These are phyloP conservation scores for Ia io DNA, from an alignment of 2,113 vertebrate species.

Conservation along the genomic window DNA sequence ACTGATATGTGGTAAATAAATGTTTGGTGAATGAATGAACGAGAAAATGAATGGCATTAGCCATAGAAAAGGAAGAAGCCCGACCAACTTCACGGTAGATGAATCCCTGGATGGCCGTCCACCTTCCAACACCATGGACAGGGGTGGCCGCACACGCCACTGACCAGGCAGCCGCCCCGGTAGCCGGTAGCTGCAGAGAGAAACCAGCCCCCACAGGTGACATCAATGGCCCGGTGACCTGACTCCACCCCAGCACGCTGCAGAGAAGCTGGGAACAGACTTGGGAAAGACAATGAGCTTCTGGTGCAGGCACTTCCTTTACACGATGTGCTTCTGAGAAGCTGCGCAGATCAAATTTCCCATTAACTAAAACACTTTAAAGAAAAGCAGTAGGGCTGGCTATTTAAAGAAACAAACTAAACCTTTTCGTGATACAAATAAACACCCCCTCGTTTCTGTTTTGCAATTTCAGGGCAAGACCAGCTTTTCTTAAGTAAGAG, in stretches of 20 bases:
- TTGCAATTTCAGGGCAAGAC: constrained; percentile 48
- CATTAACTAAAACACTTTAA: constrained; percentile 50
- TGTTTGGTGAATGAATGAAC: neutral
- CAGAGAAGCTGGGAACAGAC: neutral
- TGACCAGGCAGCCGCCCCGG: neutral
- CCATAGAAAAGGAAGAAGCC: neutral
- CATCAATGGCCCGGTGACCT: neutral
- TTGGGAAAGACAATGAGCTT: neutral
- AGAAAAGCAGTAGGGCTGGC: constrained; percentile 24
- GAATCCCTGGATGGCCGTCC: neutral
- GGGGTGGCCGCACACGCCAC: too few species aligned
- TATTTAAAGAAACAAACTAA: constrained; percentile 73
- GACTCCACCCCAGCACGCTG: accelerated
- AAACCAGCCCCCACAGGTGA: neutral
- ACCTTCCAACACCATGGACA: neutral
- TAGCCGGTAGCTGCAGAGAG: neutral
- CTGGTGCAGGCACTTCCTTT: neutral
- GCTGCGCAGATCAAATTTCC: constrained; percentile 37
- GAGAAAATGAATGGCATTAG: neutral
- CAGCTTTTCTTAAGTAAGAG: constrained; percentile 42
- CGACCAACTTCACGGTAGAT: accelerated
- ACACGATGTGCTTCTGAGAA: neutral
- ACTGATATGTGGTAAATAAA: neutral
- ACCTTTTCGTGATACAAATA: constrained; percentile 66
- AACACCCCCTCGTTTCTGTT: constrained; percentile 69